Evolutionary conservation across 2,797 vertebrate species (phyloP).

Genomic region (Psittacula echo): DNA sequence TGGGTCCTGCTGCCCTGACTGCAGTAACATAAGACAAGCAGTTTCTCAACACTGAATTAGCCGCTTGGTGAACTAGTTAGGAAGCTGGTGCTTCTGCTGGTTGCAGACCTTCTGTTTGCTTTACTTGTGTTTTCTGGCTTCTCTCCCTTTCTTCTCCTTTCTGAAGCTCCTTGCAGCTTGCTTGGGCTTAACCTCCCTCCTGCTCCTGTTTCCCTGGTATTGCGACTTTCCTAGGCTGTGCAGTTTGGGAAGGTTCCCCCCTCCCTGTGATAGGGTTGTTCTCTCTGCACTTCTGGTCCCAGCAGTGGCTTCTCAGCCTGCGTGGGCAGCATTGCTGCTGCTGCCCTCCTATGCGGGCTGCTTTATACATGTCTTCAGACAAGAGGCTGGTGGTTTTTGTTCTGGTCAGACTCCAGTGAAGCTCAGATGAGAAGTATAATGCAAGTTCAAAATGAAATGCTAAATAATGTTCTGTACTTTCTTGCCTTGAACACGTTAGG

Average conservation of each 20-base stretch:
- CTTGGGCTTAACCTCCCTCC: neutral
- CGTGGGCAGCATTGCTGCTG: rapidly evolving
- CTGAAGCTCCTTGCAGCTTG: neutral
- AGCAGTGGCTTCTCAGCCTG: neutral
- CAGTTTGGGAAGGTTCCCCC: neutral
- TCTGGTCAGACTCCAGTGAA: neutral
- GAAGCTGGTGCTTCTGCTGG: neutral
- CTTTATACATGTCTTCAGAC: neutral
- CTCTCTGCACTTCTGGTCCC: neutral
- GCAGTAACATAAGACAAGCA: neutral
- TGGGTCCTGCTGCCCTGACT: neutral
- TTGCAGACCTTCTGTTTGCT: neutral
- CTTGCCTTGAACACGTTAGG: rapidly evolving
- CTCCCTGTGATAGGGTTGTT: neutral
- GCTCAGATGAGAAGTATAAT: neutral
- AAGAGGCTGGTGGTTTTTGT: neutral
- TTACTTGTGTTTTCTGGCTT: neutral
- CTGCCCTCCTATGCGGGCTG: neutral
- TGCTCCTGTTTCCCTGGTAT: neutral
- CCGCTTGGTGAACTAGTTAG: neutral
- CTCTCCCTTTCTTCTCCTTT: neutral
- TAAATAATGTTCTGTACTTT: neutral
- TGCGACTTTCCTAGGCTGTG: neutral
- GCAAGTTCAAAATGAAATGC: neutral
- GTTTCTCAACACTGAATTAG: neutral